Evolutionary conservation across 2,888 invertebrate genomes (phyloP), one percentile per base, ranked within the genome.

Genomic region (Pandemis corylana): DNA sequence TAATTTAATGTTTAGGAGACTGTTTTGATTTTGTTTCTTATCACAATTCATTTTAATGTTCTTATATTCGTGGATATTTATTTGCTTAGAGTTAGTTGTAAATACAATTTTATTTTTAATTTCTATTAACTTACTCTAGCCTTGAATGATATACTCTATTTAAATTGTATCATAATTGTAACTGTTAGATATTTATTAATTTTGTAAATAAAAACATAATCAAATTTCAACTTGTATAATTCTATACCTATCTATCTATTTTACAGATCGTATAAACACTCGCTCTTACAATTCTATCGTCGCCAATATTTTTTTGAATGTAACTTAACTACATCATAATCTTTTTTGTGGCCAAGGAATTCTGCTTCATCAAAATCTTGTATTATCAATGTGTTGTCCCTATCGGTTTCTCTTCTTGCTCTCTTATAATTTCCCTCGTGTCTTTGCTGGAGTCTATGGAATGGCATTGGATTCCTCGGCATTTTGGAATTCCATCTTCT

Each of bases 311-410:
- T 86, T 71, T 91, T 85, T 15, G 89, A 78, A 77, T 90, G 89
- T 28, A 89, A 84, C 15, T 84, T 86, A 0, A 90, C 83, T 13
- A 88, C 78, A 71, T 87, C 83, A 6, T 85, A 82, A 63, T 88
- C 89, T 44, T 88, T 85, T 20, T 87, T 87, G 1, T 81, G 80
- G 20, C 84, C 84, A 28, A 91, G 44, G 77, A 92, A 90, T 65
- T 90, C 82, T 1, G 91, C 82, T 78, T 91, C 90, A 76, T 94
- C 90, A 12, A 93, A 84, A 80, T 93, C 90, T 76, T 90, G 88
- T 0, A 93, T 73, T 62, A 93, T 89, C 49, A 81, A 88, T 0
- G 88, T 63, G 44, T 84, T 80, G 28, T 89, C 80, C 75, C 86
- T 80, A 9, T 85, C 85, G 0, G 81, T 65, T 2, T 87, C 81